A percentile compares a stretch with the other conserved stretches of the same genome.
Evolutionary conservation across 2,113 vertebrate genomes (phyloP).

Genomic region (Oncorhynchus nerka): DNA sequence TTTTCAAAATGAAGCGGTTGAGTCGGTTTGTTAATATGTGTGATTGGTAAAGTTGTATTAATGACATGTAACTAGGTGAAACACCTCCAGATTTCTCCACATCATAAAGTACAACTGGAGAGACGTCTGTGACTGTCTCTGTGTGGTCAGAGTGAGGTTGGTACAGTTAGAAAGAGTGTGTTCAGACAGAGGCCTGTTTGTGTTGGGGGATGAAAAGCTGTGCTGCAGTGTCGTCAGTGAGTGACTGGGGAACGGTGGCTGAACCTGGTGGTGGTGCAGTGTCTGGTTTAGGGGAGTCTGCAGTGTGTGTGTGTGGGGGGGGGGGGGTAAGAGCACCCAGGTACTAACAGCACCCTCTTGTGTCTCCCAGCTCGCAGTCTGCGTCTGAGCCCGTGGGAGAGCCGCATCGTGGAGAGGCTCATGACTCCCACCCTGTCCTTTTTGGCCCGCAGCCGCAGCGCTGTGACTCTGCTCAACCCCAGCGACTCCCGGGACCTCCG

Average conservation of each 20-base stretch:
- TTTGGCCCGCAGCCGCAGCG: conserved; percentile 91
- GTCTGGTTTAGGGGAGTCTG: not conserved
- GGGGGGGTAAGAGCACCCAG: not conserved
- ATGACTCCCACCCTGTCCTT: conserved; percentile 97
- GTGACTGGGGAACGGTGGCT: not conserved
- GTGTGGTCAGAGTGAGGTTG: not conserved
- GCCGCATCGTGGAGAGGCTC: conserved; percentile 94
- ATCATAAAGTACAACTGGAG: not conserved
- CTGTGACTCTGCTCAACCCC: conserved; percentile 85
- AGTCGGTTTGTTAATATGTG: not conserved
- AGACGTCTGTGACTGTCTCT: not conserved
- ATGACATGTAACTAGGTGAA: conserved; percentile 2
- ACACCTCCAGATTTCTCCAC: not conserved
- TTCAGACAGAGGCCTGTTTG: not conserved
- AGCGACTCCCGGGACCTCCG: conserved; percentile 83
- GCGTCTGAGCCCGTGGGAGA: conserved; percentile 95
- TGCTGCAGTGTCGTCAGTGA: conserved; percentile 9
- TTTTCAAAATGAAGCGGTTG: not conserved
- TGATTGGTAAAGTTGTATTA: conserved; percentile 5
- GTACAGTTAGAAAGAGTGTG: not conserved
- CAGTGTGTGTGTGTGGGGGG: conserved; percentile 2
- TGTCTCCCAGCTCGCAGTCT: conserved; percentile 87
- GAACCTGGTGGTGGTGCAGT: not conserved
- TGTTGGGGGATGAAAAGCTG: not conserved
- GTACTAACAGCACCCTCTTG: conserved; percentile 53